Evolutionary conservation across 2,888 invertebrate genomes (phyloP), one percentile per base, ranked within the genome.

Genomic region (Apodemia zela): DNA sequence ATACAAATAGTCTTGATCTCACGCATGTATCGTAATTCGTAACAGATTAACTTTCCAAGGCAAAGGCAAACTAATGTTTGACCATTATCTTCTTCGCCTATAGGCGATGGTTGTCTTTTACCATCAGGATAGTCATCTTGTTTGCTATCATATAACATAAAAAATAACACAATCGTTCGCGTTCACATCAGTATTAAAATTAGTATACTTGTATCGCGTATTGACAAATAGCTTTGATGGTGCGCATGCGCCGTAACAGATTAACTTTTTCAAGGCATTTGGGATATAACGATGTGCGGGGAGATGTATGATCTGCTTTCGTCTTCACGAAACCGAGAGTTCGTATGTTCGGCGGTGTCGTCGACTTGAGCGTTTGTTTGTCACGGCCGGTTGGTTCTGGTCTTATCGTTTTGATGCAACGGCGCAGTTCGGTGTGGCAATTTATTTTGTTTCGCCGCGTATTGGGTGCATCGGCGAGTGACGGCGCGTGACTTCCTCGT

Each of bases 291-390:
- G 18, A 17, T 79, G 81, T 80, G 78, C 79, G 76, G 73, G 78
- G 79, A 84, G 84, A 84, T 81, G 80, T 85, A 78, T 35, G 35
- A 35, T 83, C 79, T 76, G 83, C 88, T 90, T 89, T 91, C 90
- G 80, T 84, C 90, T 89, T 89, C 85, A 81, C 79, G 89, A 90
- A 90, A 91, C 85, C 81, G 89, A 91, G 88, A 90, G 91, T 87
- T 81, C 73, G 76, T 85, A 87, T 87, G 90, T 90, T 89, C 85
- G 88, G 89, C 80, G 78, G 79, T 89, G 89, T 89, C 88, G 85
- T 87, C 89, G 89, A 89, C 89, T 89, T 82, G 76, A 71, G 77
- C 88, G 89, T 89, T 89, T 90, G 87, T 89, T 90, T 89, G 89
- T 81, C 82, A 87, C 82, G 89, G 77, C 80, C 84, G 83, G 89